A percentile compares a stretch with the other conserved stretches of the same genome.
These are phyloP conservation scores for Drosophila funebris DNA, from an alignment of 1,140 invertebrate species.

Conservation along the genomic window DNA sequence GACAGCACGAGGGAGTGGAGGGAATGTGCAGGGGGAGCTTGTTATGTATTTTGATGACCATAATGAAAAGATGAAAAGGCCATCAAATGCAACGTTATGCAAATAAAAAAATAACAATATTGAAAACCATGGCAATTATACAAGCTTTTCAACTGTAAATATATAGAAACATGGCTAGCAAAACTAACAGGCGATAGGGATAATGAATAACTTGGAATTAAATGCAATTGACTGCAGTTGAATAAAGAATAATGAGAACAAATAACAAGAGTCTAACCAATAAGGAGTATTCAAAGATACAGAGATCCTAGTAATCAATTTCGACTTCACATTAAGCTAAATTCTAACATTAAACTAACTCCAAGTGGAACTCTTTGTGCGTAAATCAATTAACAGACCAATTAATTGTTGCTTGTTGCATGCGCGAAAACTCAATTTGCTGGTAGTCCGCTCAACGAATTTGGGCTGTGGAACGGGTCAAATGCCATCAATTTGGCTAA, in stretches of 20 bases:
- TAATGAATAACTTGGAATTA: too few species aligned
- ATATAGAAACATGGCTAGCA: too few species aligned
- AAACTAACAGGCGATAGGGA: too few species aligned
- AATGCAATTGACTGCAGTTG: too few species aligned
- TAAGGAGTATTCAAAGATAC: too few species aligned
- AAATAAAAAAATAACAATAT: slow-evolving; percentile 12
- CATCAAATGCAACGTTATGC: slow-evolving; percentile 34
- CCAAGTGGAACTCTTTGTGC: too few species aligned
- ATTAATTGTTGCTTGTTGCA: slow-evolving; percentile 34
- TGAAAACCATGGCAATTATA: neutral
- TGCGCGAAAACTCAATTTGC: slow-evolving; percentile 60
- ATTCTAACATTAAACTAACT: too few species aligned
- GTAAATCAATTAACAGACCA: slow-evolving; percentile 22
- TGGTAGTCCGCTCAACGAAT: slow-evolving; percentile 13
- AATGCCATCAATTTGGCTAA: slow-evolving; percentile 67
- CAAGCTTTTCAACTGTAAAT: neutral
- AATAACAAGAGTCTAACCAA: too few species aligned
- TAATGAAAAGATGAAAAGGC: slow-evolving; percentile 61
- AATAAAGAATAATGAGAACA: too few species aligned
- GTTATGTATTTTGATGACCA: slow-evolving; percentile 45
- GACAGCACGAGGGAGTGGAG: neutral
- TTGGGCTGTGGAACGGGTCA: slow-evolving; percentile 25
- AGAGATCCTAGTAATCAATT: too few species aligned
- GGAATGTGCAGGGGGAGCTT: neutral
- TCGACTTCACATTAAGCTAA: too few species aligned